These are phyloP conservation scores for Ceuthmochares aereus DNA, from an alignment of 2,113 vertebrate genomes.

Conservation along the genomic window DNA sequence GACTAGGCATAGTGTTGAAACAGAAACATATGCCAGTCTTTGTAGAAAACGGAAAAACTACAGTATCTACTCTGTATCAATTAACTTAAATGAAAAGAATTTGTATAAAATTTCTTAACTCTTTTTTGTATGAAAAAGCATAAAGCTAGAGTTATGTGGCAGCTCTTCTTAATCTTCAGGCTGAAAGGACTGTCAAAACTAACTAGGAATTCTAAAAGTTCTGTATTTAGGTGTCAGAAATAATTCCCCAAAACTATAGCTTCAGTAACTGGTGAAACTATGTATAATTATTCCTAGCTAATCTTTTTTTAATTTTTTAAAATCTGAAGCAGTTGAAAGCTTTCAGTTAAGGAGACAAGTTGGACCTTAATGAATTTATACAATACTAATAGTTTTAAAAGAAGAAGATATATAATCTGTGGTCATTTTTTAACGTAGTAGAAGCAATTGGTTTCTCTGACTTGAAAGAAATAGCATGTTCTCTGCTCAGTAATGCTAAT, in stretches of 20 bases:
- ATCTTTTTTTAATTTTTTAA: background rate
- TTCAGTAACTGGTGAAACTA: background rate
- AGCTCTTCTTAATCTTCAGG: background rate
- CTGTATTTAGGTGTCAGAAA: background rate
- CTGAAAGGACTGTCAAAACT: background rate
- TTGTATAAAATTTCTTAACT: background rate
- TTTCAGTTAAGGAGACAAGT: background rate
- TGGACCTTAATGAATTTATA: background rate
- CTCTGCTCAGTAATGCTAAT: constrained; percentile 47
- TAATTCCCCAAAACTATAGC: background rate
- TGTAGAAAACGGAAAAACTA: background rate
- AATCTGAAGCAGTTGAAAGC: background rate
- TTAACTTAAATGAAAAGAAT: background rate
- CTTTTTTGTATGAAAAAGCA: background rate
- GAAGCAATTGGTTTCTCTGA: constrained; percentile 38
- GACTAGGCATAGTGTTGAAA: background rate
- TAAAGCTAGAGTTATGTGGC: background rate
- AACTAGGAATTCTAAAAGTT: background rate
- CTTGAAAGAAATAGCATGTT: constrained; percentile 63
- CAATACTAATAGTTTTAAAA: constrained; percentile 1
- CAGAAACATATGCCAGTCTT: background rate
- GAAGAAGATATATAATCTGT: background rate
- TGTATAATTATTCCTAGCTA: background rate
- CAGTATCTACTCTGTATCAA: background rate
- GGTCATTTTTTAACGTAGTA: constrained; percentile 30